phyloP scores from a whole-genome alignment of 2,888 invertebrate species.

The Abrostola tripartita region DNA sequence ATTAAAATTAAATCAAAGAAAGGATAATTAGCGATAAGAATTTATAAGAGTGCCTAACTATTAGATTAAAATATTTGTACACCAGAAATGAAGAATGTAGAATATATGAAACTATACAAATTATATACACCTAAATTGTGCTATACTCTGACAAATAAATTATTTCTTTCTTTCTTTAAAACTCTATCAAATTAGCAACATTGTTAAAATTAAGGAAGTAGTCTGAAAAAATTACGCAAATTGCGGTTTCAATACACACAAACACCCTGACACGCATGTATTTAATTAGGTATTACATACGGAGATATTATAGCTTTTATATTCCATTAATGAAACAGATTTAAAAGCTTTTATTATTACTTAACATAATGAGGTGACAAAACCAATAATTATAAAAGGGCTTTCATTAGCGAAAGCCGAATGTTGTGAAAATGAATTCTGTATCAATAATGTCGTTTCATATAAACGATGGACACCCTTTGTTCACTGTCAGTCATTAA shows the following conservation, averaged over 20 bases:
- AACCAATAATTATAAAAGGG: slow-evolving; percentile 34
- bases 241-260: background rate
- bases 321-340: slow-evolving; percentile 36
- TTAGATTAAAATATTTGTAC: too few species aligned
- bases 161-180: too few species aligned
- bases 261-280: slow-evolving; percentile 10
- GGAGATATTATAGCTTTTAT: background rate
- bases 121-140: too few species aligned
- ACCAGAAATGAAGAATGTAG: too few species aligned
- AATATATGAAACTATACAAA: too few species aligned
- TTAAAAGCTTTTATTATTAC: slow-evolving; percentile 38
- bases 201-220: too few species aligned
- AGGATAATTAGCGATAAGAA: too few species aligned
- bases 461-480: slow-evolving; percentile 23
- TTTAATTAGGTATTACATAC: slow-evolving; percentile 1
- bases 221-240: too few species aligned
- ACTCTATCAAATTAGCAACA: too few species aligned
- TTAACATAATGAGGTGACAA: slow-evolving; percentile 37
- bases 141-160: too few species aligned
- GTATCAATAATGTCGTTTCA: slow-evolving; percentile 4
- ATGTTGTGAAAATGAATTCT: slow-evolving; percentile 26
- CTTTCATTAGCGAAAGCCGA: slow-evolving; percentile 22
- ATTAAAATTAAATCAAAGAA: too few species aligned
- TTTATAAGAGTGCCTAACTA: too few species aligned
- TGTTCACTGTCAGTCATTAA: slow-evolving; percentile 34